Evolutionary conservation across 2,888 invertebrate species (phyloP), one percentile per base, ranked within the genome.

Genomic region (Cheilosia variabilis): DNA sequence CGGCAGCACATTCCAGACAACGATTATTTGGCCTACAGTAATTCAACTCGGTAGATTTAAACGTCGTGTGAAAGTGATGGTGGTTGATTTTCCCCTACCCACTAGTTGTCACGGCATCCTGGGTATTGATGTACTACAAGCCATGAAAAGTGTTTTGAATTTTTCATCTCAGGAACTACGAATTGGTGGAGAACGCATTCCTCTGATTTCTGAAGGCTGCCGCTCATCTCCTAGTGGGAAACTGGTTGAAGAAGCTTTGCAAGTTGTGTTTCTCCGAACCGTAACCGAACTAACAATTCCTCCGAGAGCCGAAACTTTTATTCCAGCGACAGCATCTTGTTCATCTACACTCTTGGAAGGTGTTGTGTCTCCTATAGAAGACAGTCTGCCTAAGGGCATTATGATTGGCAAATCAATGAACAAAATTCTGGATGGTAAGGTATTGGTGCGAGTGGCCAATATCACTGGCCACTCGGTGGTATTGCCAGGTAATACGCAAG

Each of bases 61-160:
- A 50, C 57, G 65, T 50, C 75, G 75, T 19, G 50, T 66, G 15
- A 58, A 75, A 47, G 17, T 63, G 50, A 13, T 57, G 31, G 57
- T 75, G 58, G 27, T 75, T 22, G 43, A 66, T 66, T 41, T 58
- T 41, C 19, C 41, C 10, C 45, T 66, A n/a, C 37, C 66, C 27
- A 13, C 58, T 43, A 62, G 76, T 22, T 76, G 76, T 43, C 31
- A 76, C 22, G 68, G 76, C 24, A 76, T 66, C n/a, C 58, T 66
- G 19, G 66, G 66, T 22, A 19, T 76, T 9, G 76, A 76, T 52
- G 58, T 66, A 15, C 69, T 69, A 45, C 69, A 71, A 60, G 50
- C 15, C 4, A 58, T 50, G 13, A 60, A 71, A 34, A 27, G 66
- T 15, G 27, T 41, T 0, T 66, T 75, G 57, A 57, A 76, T 34